Evolutionary conservation across 2,797 vertebrate species (phyloP).

Genomic region (Anabacerthia variegaticeps): DNA sequence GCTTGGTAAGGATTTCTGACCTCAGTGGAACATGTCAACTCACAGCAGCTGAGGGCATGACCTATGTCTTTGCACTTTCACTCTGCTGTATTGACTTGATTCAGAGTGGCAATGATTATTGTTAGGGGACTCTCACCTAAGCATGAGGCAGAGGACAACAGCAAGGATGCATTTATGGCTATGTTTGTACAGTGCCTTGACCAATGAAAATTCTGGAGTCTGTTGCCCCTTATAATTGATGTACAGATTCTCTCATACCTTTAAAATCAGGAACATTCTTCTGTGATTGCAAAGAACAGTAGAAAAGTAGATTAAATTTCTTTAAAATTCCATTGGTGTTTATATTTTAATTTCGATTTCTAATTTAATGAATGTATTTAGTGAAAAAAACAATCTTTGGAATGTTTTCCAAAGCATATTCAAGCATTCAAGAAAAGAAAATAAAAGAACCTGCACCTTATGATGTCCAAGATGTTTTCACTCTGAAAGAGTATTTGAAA

Average conservation of each 20-base stretch:
- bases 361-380: not conserved
- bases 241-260: not conserved
- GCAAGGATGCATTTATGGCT: not conserved
- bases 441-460: not conserved
- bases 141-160: not conserved
- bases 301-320: not conserved
- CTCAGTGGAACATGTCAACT: rapidly evolving
- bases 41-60: not conserved
- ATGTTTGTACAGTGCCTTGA: not conserved
- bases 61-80: not conserved
- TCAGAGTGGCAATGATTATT: not conserved
- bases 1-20: not conserved
- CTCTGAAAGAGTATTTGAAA: not conserved
- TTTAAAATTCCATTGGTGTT: not conserved
- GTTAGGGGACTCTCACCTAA: not conserved
- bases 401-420: not conserved
- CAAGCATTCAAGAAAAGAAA: not conserved
- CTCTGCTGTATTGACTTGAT: not conserved
- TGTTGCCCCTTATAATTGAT: not conserved
- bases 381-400: not conserved
- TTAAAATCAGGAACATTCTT: not conserved
- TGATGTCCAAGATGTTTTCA: not conserved
- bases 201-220: not conserved
- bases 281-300: not conserved
- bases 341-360: not conserved